Evolutionary conservation across 2,113 vertebrate species (phyloP), one percentile per base, ranked within the genome.

Genomic region (Xiphophorus hellerii): DNA sequence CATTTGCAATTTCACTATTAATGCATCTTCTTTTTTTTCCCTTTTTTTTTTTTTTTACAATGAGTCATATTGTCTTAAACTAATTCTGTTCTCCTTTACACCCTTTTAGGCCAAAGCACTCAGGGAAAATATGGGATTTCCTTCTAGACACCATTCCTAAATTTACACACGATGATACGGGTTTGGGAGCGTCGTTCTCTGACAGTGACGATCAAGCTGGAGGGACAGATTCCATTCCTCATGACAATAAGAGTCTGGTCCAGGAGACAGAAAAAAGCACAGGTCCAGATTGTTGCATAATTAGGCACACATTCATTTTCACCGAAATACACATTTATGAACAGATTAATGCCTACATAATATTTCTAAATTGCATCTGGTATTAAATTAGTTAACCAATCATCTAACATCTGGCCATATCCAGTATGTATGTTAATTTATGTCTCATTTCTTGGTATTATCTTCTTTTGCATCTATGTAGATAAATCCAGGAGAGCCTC

Each of bases 41-140:
- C 60, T 27, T 3, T 29, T 13, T 42, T 13, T 3, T n/a, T 7
- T 54, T 54, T 54, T 25, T 22, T 9, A 54, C 17, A 72, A 20
- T 74, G 1, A 39, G 60, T 65, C 33, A 28, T 48, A 22, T 72
- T 42, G 13, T 15, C 44, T 67, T 28, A 64, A 78, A 76, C 39
- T 4, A 28, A 29, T 64, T 17, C n/a, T 71, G 4, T 51, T 76
- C 54, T 79, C 3, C 71, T 74, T 31, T 20, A 39, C 71, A 48
- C 51, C 66, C 74, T 86, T 84, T 87, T 73, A 98, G 97, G 70
- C 78, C 89, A 61, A 73, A 63, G 11, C 89, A 93, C 78, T 39
- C 80, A 12, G 89, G 90, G 69, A 93, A 94, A 90, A 85, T 95
- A 10, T 98, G 97, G 97, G 77, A 92, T 62, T 94, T 97, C 82